Evolutionary conservation across 2,797 vertebrate genomes (phyloP).

Genomic region (Paramormyrops hopkinsi): DNA sequence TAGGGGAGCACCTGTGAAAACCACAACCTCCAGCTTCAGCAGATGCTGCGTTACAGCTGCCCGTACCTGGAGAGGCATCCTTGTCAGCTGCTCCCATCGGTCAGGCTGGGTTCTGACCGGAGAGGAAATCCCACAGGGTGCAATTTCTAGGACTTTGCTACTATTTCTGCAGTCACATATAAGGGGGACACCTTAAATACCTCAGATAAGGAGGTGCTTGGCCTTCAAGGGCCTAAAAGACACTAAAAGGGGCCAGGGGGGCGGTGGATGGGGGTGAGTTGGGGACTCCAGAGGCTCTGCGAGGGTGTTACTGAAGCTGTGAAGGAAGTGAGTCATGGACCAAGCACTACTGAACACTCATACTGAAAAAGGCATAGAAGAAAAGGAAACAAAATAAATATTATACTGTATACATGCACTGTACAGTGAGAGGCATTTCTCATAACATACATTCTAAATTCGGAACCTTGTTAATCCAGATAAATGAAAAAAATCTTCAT

Average conservation of each 20-base stretch:
- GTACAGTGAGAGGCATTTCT: background rate
- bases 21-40: background rate
- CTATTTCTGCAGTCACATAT: background rate
- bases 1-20: background rate
- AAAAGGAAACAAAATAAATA: background rate
- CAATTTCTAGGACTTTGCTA: background rate
- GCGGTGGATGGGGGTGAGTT: background rate
- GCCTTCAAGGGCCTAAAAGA: background rate
- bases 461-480: background rate
- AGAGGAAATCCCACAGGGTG: background rate
- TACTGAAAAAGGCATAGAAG: background rate
- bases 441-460: background rate
- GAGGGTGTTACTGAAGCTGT: background rate
- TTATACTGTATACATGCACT: background rate
- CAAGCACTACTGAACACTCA: background rate
- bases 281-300: background rate
- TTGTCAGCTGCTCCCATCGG: background rate
- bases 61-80: background rate
- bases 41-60: background rate
- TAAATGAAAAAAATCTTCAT: background rate
- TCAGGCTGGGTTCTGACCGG: background rate
- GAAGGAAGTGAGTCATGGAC: background rate
- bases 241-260: background rate
- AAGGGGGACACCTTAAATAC: background rate
- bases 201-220: background rate